Evolutionary conservation across 2,113 vertebrate species (phyloP), one percentile per base, ranked within the genome.

Genomic region (Cynopterus brachyotis): DNA sequence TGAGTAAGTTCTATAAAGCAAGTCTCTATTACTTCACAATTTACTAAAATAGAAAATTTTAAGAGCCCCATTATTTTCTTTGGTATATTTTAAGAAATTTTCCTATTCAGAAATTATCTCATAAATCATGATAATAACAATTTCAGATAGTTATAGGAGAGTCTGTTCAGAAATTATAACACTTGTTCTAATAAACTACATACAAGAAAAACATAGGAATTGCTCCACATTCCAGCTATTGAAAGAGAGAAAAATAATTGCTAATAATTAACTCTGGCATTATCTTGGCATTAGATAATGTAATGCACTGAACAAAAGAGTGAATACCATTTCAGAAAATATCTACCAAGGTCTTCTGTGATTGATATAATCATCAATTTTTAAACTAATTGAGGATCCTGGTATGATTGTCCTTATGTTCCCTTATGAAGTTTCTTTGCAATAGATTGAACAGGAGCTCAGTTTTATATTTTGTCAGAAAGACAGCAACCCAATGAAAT

Each of bases 191-290:
- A 95, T 92, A 94, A 97, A 94, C 32, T 62, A 67, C 55, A 76
- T 66, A 75, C 35, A 60, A 73, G 50, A 83, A 89, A 93, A 93
- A 60, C 12, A 17, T 7, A 83, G 47, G 11, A 92, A 91, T 72
- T 47, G 0, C 17, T 89, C 47, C 19, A 73, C 84, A 88, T 93
- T 70, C 24, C 50, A 93, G 22, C 55, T 89, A 91, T 37, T 81
- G 37, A 95, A 94, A 92, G 37, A 95, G 50, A 95, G 26, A 94
- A 92, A 96, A 87, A 76, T 83, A 94, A 94, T 88, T 90, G 64
- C 59, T 93, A 91, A 84, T 95, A 85, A 96, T 93, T 96, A 95
- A 88, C 24, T 92, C 60, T 85, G 70, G 32, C 37, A 91, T 85
- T 94, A 96, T 12, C n/a, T 83, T 95, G 35, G 42, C 55, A 82